Conservation (phyloP, 2,797 vertebrate genomes). For the Acanthopagrus latus region DNA sequence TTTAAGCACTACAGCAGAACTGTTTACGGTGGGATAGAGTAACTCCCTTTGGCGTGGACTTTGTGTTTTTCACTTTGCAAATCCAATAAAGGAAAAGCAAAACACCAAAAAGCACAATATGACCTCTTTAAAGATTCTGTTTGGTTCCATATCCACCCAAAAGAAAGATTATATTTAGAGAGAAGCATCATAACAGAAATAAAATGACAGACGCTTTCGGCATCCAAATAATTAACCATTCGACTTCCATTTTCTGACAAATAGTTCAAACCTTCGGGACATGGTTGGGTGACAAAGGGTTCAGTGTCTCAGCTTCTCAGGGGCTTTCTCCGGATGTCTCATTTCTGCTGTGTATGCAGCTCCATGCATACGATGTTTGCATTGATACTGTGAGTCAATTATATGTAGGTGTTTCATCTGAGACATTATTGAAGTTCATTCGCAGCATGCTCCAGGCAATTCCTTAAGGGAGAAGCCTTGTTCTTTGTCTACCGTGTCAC, state of each 20-base stretch:
- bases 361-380: conserved; percentile 28
- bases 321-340: background rate
- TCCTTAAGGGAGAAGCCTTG: conserved; percentile 56
- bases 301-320: conserved; percentile 11
- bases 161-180: background rate
- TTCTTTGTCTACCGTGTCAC: conserved; percentile 59
- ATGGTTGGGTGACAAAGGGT: background rate
- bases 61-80: too few relatives aligned
- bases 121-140: background rate
- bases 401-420: conserved; percentile 55
- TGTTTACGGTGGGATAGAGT: too few relatives aligned
- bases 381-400: conserved; percentile 49
- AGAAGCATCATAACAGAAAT: background rate
- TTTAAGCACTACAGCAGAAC: too few relatives aligned
- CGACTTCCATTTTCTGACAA: background rate
- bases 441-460: conserved; percentile 48
- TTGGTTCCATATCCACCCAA: background rate
- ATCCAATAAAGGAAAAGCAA: too few relatives aligned
- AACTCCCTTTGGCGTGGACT: too few relatives aligned
- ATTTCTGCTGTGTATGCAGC: conserved; percentile 20
- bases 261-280: conserved; percentile 13
- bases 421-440: conserved; percentile 67
- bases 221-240: conserved; percentile 31
- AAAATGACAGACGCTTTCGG: background rate
- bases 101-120: too few relatives aligned